Evolutionary conservation across 2,888 invertebrate genomes (phyloP), one percentile per base, ranked within the genome.

Genomic region (Atethmia centrago): DNA sequence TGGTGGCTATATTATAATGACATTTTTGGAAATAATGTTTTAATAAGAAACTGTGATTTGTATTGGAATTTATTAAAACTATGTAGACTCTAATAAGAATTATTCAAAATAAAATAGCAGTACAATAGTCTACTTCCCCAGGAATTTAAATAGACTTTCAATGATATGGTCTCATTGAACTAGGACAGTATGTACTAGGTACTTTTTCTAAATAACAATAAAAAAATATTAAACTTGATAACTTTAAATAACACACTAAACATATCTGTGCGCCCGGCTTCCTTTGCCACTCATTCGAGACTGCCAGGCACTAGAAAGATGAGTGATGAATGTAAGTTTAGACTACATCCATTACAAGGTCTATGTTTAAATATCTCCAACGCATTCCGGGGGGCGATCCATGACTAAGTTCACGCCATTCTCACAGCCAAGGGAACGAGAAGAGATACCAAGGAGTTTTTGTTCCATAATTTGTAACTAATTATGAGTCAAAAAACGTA

Each of bases 381-480:
- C 73, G 80, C 88, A 90, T 90, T 90, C 85, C 88, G 88, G 87
- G 85, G 89, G 89, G 85, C 74, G 81, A 82, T 76, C 80, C 85
- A 73, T 85, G 72, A 84, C 86, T 84, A 74, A 84, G 86, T 88
- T 88, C 88, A 90, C 90, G 90, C 90, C 83, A 83, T 84, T 77
- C 85, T 83, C 81, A 72, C 82, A 81, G 65, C 71, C 71, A 55
- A 72, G 61, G 67, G 75, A 62, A 69, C 71, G 61, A 25, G 31
- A 36, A 53, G 64, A 68, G 51, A 76, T 68, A 55, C 67, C 76
- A 71, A 47, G 55, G 64, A 86, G 85, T 93, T 92, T 92, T 93
- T 92, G 88, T 90, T 79, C 77, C 90, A 92, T 93, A 94, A 94
- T 94, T 94, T 93, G 94, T 93, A 86, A 91, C 93, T 93, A 93